Conservation (phyloP, 2,113 vertebrate species). For the Nibea coibor region DNA sequence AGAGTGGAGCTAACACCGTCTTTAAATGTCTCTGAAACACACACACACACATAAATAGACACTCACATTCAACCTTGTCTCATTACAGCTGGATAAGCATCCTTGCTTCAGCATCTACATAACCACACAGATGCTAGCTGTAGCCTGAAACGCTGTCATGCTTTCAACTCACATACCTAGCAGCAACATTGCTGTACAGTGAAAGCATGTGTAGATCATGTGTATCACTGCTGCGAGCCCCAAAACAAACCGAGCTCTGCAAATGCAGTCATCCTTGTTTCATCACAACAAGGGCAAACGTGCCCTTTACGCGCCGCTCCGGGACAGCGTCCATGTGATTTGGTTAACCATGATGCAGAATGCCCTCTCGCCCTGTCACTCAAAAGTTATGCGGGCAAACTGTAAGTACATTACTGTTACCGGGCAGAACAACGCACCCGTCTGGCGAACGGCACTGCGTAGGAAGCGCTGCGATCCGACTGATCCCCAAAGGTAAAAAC, state of each 20-base stretch:
- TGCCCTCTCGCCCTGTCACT: conserved; percentile 36
- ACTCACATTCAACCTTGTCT: conserved; percentile 29
- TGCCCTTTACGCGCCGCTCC: conserved; percentile 35
- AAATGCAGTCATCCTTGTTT: conserved; percentile 44
- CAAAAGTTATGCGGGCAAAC: conserved; percentile 33
- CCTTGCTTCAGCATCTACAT: conserved; percentile 30
- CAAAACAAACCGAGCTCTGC: conserved; percentile 29
- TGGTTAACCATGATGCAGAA: conserved; percentile 17
- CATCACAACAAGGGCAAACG: conserved; percentile 44
- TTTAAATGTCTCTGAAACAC: conserved; percentile 21
- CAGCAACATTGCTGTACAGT: neutral
- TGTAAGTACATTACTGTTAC: conserved; percentile 46
- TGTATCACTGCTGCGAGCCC: neutral
- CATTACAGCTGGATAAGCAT: conserved; percentile 39
- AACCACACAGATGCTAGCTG: conserved; percentile 4
- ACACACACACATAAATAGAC: conserved; percentile 20
- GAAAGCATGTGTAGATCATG: conserved; percentile 12
- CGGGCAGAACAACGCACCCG: conserved; percentile 17
- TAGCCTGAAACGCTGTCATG: neutral
- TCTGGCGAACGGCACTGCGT: neutral
- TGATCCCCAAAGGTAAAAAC: too few relatives aligned
- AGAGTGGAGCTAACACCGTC: conserved; percentile 1
- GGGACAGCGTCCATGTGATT: conserved; percentile 41
- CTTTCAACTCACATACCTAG: conserved; percentile 8
- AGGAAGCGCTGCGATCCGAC: too few relatives aligned